phyloP scores from a whole-genome alignment of 2,888 invertebrate species.

The Myathropa florea region DNA sequence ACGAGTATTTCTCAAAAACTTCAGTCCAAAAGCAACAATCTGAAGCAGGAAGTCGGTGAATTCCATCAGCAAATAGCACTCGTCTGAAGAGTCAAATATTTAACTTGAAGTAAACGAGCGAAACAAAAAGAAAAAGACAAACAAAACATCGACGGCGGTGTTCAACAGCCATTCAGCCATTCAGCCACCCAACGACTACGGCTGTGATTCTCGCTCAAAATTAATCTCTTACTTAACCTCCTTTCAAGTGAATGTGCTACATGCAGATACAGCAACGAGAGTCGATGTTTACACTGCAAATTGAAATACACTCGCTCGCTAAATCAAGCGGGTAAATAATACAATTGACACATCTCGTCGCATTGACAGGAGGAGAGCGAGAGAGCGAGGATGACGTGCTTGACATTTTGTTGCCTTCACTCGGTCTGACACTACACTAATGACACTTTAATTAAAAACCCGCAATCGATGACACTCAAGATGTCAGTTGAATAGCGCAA shows the following conservation, averaged over 20 bases:
- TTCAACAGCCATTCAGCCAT: too few relatives aligned
- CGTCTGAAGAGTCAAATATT: conserved; percentile 44
- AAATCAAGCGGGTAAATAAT: conserved; percentile 43
- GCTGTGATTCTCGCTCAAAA: background rate
- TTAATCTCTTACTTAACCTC: conserved; percentile 44
- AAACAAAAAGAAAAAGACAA: too few relatives aligned
- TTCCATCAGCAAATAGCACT: conserved; percentile 27
- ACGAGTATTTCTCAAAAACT: background rate
- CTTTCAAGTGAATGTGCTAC: background rate
- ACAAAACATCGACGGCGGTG: too few relatives aligned
- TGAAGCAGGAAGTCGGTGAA: conserved; percentile 4
- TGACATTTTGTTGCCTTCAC: background rate
- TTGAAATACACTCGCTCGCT: conserved; percentile 40
- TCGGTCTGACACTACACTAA: conserved; percentile 40
- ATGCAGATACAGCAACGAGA: background rate
- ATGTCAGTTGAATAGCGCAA: conserved; percentile 37
- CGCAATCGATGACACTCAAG: conserved; percentile 64
- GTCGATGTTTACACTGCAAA: conserved; percentile 54
- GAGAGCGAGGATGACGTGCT: background rate
- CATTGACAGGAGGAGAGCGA: background rate
- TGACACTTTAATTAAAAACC: conserved; percentile 67
- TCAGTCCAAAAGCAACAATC: background rate
- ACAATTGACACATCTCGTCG: conserved; percentile 35
- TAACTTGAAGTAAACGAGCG: conserved; percentile 6
- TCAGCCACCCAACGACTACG: background rate